Percentiles rank a stretch among this genome's conserved stretches.
phyloP scores from a whole-genome alignment of 2,888 invertebrate species.

The Cabera pusaria region DNA sequence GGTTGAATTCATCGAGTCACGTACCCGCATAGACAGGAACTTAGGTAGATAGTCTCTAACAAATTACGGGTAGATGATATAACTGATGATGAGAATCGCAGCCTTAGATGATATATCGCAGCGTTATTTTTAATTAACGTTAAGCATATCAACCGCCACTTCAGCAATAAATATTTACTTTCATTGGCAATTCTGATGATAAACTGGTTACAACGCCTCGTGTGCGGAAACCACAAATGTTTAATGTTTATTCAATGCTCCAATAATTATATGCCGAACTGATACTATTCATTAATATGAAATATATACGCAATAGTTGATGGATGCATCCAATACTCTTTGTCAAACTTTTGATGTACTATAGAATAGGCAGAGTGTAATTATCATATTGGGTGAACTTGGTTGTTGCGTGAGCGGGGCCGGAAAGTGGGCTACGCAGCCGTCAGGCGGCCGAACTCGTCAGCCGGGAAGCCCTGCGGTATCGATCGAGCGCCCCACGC shows the following conservation, averaged over 20 bases:
- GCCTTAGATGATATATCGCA: slow-evolving; percentile 3
- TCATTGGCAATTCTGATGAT: slow-evolving; percentile 9
- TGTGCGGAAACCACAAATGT: no score
- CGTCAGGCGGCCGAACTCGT: slow-evolving; percentile 38
- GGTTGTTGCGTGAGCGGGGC: slow-evolving; percentile 53
- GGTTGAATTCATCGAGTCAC: slow-evolving; percentile 44
- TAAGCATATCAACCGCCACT: slow-evolving; percentile 15
- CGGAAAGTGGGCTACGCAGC: slow-evolving; percentile 48
- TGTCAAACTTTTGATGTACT: slow-evolving; percentile 20
- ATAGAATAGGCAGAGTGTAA: no score
- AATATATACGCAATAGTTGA: no score
- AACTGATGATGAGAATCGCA: slow-evolving; percentile 5
- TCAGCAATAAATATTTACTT: slow-evolving; percentile 13
- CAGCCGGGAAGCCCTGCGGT: slow-evolving; percentile 71
- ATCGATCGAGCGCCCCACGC: slow-evolving; percentile 77
- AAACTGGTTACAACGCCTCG: slow-evolving; percentile 12
- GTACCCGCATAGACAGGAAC: slow-evolving; percentile 28
- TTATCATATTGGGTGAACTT: no score
- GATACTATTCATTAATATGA: no score
- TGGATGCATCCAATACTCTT: no score
- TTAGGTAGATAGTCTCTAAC: slow-evolving; percentile 5
- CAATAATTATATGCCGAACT: no score
- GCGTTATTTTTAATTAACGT: slow-evolving; percentile 7
- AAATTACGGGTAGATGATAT: slow-evolving; percentile 6
- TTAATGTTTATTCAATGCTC: no score